These are phyloP conservation scores for Myzus persicae DNA, from an alignment of 1,140 invertebrate species.

Conservation along the genomic window DNA sequence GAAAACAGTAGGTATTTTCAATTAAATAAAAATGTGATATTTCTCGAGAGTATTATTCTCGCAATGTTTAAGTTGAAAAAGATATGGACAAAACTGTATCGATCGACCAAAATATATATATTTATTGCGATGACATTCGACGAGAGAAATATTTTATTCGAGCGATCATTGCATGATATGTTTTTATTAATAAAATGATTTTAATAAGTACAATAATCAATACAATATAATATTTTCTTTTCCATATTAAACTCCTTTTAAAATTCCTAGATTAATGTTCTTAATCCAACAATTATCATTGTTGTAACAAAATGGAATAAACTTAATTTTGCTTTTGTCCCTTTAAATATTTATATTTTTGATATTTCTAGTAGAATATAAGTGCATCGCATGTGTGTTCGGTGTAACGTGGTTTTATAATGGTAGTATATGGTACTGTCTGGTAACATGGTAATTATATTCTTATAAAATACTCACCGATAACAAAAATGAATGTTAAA, in stretches of 20 bases:
- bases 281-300: no score
- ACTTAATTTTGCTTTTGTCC: no score
- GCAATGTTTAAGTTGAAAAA: background rate
- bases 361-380: background rate
- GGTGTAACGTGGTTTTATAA: background rate
- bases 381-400: background rate
- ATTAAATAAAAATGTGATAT: background rate
- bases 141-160: background rate
- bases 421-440: background rate
- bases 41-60: background rate
- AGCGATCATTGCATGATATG: background rate
- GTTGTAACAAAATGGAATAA: no score
- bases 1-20: background rate
- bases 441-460: background rate
- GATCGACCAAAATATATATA: background rate
- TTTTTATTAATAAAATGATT: background rate
- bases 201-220: background rate
- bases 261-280: background rate
- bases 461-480: no score
- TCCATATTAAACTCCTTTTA: background rate
- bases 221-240: background rate
- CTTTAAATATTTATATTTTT: no score
- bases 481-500: background rate
- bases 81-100: slow-evolving; percentile 4
- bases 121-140: background rate